phyloP scores from a whole-genome alignment of 1,140 invertebrate genomes.

The Sipha flava region DNA sequence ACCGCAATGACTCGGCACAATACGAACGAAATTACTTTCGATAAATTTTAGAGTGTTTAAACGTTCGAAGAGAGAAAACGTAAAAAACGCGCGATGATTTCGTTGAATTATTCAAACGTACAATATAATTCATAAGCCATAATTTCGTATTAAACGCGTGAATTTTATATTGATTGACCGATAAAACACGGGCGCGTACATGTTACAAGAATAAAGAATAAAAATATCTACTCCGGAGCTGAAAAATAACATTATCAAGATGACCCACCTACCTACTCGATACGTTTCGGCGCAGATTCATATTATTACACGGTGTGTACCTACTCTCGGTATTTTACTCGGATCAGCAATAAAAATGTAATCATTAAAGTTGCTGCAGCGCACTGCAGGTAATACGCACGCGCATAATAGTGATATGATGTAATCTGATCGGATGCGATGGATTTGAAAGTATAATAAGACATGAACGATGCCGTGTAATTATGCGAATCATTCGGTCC shows the following conservation, averaged over 20 bases:
- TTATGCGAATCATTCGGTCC: background rate
- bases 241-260: background rate
- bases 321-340: no score
- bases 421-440: background rate
- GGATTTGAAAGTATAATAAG: background rate
- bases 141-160: conserved; percentile 1
- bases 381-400: no score
- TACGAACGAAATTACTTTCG: background rate
- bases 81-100: background rate
- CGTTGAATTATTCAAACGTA: background rate
- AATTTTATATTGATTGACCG: background rate
- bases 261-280: background rate
- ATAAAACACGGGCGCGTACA: background rate
- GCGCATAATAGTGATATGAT: background rate
- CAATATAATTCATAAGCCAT: background rate
- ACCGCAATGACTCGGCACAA: background rate
- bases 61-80: background rate
- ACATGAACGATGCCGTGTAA: background rate
- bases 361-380: no score
- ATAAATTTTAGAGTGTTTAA: background rate
- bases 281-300: background rate
- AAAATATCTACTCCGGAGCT: no score
- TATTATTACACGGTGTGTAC: background rate
- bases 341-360: no score
- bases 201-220: background rate